Base-by-base conservation (phyloP, 1,140 invertebrate genomes). In the Rhizoglyphus robini region DNA sequence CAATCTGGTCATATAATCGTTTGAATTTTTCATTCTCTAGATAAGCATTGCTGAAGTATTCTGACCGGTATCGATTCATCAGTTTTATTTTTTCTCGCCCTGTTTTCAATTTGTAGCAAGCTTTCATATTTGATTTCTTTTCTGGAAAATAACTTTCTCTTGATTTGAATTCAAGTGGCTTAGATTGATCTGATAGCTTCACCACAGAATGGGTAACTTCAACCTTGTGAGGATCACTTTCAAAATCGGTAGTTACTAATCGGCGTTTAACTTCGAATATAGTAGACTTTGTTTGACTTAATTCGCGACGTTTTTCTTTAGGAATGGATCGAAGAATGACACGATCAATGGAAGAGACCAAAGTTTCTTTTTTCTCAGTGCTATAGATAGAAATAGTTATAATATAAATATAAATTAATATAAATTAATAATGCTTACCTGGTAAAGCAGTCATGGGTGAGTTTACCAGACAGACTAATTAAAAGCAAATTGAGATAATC, bases 401-500 rank as follows among this genome's bases (percentile, higher is more conserved):
- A n/a, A n/a, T n/a, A n/a, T n/a, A n/a, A n/a, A n/a, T n/a, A n/a
- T n/a, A n/a, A n/a, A n/a, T n/a, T n/a, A n/a, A n/a, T n/a, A n/a
- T n/a, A n/a, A n/a, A n/a, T n/a, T n/a, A n/a, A n/a, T n/a, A 41
- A 41, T 41, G 36, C 61, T 13, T 63, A 20, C 34, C 13, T 23
- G 5, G 32, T 30, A 20, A 63, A 13, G 13, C 25, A n/a, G n/a
- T 64, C 46, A 31, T 47, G 3, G 5, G 25, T 13, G 11, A 49
- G 63, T 32, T 23, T 47, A 38, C 31, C 51, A 25, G 51, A 64
- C 8, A 64, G 46, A 13, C 27, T 25, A 8, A 64, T 25, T 29
- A 64, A 32, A 8, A 64, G 27, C 46, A 64, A 13, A 64, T 64
- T 47, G 4, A 64, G 20, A 18, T 32, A 57, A 57, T 64, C 63